A percentile compares a stretch with the other conserved stretches of the same genome.
Evolutionary conservation across 2,113 vertebrate species (phyloP).

Genomic region (Myotis brandtii): DNA sequence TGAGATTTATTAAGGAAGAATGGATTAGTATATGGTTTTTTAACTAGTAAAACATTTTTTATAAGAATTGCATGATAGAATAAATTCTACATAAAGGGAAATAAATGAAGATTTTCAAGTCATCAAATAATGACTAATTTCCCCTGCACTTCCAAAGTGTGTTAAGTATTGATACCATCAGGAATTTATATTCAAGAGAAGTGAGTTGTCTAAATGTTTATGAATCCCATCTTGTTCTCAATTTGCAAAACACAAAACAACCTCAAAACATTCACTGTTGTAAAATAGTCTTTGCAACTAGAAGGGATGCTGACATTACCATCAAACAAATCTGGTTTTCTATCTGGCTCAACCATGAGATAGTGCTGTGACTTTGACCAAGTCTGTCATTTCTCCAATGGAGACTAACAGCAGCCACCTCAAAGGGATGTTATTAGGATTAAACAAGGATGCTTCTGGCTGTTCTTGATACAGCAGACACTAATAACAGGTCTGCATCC

Average conservation of each 20-base stretch:
- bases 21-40: background rate
- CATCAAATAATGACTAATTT: slow-evolving; percentile 56
- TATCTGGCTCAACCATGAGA: background rate
- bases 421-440: background rate
- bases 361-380: background rate
- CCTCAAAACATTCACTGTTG: slow-evolving; percentile 7
- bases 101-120: slow-evolving; percentile 10
- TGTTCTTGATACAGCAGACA: background rate
- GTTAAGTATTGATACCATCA: slow-evolving; percentile 31
- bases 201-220: slow-evolving; percentile 43
- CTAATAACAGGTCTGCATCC: background rate
- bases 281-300: slow-evolving; percentile 21
- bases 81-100: slow-evolving; percentile 37
- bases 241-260: slow-evolving; percentile 49
- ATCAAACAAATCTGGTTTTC: slow-evolving; percentile 45
- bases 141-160: background rate
- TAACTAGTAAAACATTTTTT: slow-evolving; percentile 1
- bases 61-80: slow-evolving; percentile 9
- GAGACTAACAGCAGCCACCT: background rate
- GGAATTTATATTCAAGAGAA: slow-evolving; percentile 46
- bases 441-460: background rate
- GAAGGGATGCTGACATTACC: slow-evolving; percentile 34
- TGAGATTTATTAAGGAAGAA: background rate
- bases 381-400: background rate
- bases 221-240: slow-evolving; percentile 31